A percentile compares a stretch with the other conserved stretches of the same genome.
These are phyloP conservation scores for Esox niger DNA, from an alignment of 2,113 vertebrate species.

Conservation along the genomic window DNA sequence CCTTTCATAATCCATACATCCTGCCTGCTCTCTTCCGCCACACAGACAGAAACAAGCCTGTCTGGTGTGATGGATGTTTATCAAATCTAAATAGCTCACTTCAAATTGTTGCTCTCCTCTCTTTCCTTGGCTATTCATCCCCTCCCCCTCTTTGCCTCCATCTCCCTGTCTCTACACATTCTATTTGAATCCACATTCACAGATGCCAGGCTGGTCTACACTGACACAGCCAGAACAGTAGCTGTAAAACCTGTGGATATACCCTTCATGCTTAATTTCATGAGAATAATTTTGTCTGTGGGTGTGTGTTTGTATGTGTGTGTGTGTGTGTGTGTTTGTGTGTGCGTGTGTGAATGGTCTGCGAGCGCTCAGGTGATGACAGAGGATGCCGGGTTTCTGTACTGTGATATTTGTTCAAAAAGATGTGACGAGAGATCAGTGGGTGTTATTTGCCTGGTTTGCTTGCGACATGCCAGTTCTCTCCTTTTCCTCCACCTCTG, in stretches of 20 bases:
- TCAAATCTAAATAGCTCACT: constrained; percentile 44
- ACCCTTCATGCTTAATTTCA: not conserved
- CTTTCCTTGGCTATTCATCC: too few relatives aligned
- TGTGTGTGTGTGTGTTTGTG: constrained; percentile 4
- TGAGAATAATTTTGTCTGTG: not conserved
- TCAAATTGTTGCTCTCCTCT: constrained; percentile 43
- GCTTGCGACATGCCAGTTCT: not conserved
- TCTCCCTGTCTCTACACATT: constrained; percentile 36
- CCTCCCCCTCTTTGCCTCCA: constrained; percentile 10
- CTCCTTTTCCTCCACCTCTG: not conserved
- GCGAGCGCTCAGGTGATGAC: too few relatives aligned
- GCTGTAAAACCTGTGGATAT: not conserved
- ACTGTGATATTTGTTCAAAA: not conserved
- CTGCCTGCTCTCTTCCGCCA: constrained; percentile 18
- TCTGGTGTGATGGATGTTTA: constrained; percentile 57
- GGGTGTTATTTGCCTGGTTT: not conserved
- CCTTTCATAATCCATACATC: not conserved
- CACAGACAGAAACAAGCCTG: constrained; percentile 41
- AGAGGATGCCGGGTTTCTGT: not conserved
- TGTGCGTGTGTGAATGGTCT: too few relatives aligned
- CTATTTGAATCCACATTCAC: constrained; percentile 48
- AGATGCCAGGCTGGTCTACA: constrained; percentile 31
- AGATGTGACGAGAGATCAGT: not conserved
- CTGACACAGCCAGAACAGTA: constrained; percentile 39
- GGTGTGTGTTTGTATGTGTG: constrained; percentile 2